phyloP scores from a whole-genome alignment of 2,113 vertebrate genomes.

The Misgurnus mizolepis region DNA sequence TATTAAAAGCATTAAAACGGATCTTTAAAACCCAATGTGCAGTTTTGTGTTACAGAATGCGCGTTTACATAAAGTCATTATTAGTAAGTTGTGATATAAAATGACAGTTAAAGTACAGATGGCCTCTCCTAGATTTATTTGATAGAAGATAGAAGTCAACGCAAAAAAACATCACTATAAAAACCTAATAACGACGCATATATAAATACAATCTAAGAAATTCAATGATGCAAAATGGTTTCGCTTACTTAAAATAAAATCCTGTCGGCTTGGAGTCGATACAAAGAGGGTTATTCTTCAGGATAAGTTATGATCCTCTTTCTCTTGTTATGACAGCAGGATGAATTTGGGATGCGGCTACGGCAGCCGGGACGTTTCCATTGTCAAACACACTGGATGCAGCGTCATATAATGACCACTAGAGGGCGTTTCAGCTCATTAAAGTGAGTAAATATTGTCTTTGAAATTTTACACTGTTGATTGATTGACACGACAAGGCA shows the following conservation, averaged over 20 bases:
- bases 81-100: neutral
- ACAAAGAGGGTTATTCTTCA: constrained; percentile 11
- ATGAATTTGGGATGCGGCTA: constrained; percentile 38
- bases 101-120: constrained; percentile 3
- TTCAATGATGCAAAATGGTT: neutral
- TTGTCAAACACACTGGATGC: neutral
- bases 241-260: constrained; percentile 34
- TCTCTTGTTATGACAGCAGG: constrained; percentile 44
- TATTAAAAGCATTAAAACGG: neutral
- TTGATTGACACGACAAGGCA: no score
- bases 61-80: neutral
- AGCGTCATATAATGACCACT: neutral
- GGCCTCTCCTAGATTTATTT: constrained; percentile 9
- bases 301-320: constrained; percentile 39
- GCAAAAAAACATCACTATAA: neutral
- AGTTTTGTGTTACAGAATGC: no score
- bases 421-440: constrained; percentile 1
- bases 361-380: constrained; percentile 33
- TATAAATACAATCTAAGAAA: neutral
- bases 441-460: no score
- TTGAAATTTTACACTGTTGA: no score
- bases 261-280: neutral
- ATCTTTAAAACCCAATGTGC: neutral
- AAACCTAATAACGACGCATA: neutral
- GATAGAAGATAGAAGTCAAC: neutral